phyloP scores from a whole-genome alignment of 2,797 vertebrate genomes.

The Bradypodion ventrale region DNA sequence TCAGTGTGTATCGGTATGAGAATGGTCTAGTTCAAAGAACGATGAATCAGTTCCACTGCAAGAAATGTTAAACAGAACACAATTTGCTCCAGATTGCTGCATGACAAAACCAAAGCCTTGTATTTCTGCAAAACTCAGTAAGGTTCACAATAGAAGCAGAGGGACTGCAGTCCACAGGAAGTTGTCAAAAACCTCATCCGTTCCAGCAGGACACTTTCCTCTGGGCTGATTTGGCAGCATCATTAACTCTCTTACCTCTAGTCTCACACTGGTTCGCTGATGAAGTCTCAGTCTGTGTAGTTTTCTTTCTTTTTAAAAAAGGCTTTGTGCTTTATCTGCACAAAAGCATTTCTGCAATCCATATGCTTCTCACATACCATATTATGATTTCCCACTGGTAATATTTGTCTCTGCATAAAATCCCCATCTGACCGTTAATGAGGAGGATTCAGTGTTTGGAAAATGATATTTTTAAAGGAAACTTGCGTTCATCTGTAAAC shows the following conservation, averaged over 20 bases:
- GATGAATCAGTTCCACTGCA: constrained; percentile 48
- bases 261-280: neutral
- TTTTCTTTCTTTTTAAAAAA: neutral
- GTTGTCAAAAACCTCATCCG: constrained; percentile 31
- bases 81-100: constrained; percentile 60
- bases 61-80: constrained; percentile 57
- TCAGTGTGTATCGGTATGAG: constrained; percentile 50
- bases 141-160: constrained; percentile 40
- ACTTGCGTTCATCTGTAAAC: neutral
- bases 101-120: constrained; percentile 47
- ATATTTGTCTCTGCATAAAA: constrained; percentile 16
- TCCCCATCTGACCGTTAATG: constrained; percentile 2
- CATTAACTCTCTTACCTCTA: constrained; percentile 12
- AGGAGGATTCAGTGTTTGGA: neutral
- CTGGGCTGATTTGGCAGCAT: constrained; percentile 26
- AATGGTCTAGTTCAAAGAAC: constrained; percentile 61
- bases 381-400: constrained; percentile 22
- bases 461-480: neutral
- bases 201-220: constrained; percentile 37
- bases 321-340: neutral
- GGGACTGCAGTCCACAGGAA: neutral
- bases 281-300: neutral
- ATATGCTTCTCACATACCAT: constrained; percentile 29
- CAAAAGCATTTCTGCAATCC: constrained; percentile 40
- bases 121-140: constrained; percentile 58